phyloP scores from a whole-genome alignment of 2,113 vertebrate species.

The Anhinga rufa region DNA sequence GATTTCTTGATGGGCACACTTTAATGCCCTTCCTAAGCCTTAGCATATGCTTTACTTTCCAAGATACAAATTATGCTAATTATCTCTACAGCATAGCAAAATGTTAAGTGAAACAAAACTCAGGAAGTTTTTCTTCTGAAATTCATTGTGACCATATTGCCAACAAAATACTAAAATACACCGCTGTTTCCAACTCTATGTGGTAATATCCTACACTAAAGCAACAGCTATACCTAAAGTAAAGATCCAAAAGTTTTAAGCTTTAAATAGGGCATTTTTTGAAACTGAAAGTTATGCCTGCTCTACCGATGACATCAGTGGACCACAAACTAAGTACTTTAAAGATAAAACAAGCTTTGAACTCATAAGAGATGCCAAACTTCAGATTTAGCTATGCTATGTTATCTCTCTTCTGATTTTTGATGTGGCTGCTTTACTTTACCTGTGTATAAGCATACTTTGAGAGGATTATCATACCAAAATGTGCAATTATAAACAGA shows the following conservation, averaged over 20 bases:
- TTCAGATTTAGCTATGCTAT: not conserved
- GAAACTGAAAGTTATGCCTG: not conserved
- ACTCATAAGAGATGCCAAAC: not conserved
- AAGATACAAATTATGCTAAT: not conserved
- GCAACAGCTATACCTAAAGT: not conserved
- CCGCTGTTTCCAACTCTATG: not conserved
- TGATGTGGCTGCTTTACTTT: not conserved
- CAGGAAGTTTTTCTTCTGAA: not conserved
- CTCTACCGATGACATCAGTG: not conserved
- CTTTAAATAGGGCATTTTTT: not conserved
- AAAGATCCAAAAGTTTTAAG: not conserved
- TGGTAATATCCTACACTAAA: not conserved
- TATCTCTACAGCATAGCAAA: not conserved
- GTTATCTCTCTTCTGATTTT: not conserved
- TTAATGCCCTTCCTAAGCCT: not conserved
- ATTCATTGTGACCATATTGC: not conserved
- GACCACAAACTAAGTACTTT: not conserved
- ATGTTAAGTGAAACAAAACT: not conserved
- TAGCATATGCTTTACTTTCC: not conserved
- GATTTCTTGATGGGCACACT: not conserved
- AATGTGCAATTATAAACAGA: not conserved
- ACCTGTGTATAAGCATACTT: not conserved
- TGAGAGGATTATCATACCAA: not conserved
- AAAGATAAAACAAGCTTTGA: not conserved
- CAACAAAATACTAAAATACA: not conserved